Conservation (phyloP, 64 coral and sea anemone genomes). For the Pachyseris speciosa region DNA sequence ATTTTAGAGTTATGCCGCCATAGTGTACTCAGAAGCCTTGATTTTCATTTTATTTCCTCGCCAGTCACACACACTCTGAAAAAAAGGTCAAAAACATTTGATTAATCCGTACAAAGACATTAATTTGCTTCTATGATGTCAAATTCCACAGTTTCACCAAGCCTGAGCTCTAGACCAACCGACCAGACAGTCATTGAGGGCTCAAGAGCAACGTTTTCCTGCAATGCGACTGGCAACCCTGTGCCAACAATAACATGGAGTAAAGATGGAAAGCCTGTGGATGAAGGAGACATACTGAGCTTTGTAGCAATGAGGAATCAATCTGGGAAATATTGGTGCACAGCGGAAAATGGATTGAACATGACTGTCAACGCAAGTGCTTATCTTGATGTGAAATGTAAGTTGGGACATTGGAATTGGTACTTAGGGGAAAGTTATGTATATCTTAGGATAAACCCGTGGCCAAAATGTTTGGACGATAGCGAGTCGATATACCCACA, state of each 20-base stretch:
- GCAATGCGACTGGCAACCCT: slow-evolving; percentile 8
- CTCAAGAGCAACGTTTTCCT: not conserved
- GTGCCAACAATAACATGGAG: not conserved
- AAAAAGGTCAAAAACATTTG: too few species aligned
- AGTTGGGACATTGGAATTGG: not conserved
- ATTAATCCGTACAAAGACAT: not conserved
- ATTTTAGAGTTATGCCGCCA: not conserved
- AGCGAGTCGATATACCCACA: too few species aligned
- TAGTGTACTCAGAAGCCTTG: too few species aligned
- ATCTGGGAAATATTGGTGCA: slow-evolving; percentile 27
- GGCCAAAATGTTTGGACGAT: too few species aligned
- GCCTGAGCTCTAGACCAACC: not conserved
- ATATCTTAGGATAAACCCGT: not conserved
- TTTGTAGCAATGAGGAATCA: not conserved
- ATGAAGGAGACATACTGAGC: not conserved
- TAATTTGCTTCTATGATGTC: too few species aligned
- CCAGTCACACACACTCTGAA: too few species aligned
- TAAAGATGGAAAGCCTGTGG: not conserved
- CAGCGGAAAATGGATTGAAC: not conserved
- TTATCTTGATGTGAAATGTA: not conserved
- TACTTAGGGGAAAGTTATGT: too few species aligned
- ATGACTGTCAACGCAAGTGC: not conserved
- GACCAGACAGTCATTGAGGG: not conserved
- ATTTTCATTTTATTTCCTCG: too few species aligned
- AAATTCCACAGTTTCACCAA: not conserved